These are phyloP conservation scores for Drosophila limbata DNA, from an alignment of 2,888 invertebrate genomes.

Conservation along the genomic window DNA sequence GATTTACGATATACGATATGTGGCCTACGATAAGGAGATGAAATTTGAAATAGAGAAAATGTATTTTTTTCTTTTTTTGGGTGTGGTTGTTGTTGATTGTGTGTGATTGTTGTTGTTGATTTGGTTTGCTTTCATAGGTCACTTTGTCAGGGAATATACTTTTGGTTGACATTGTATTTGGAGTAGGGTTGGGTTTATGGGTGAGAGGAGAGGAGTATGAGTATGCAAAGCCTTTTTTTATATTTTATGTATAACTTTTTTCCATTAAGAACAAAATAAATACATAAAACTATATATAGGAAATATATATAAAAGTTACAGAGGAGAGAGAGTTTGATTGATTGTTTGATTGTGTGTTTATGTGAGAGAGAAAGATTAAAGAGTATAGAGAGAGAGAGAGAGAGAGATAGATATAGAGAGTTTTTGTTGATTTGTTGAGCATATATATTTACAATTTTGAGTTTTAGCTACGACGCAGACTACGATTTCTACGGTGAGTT, in stretches of 20 bases:
- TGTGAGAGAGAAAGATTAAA: slow-evolving; percentile 37
- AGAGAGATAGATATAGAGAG: slow-evolving; percentile 43
- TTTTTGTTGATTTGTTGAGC: slow-evolving; percentile 33
- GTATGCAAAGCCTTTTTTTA: slow-evolving; percentile 79
- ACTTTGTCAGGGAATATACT: neutral
- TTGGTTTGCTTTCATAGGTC: slow-evolving; percentile 1
- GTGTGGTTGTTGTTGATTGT: slow-evolving; percentile 16
- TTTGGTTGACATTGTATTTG: slow-evolving; percentile 19
- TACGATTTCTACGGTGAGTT: slow-evolving; percentile 76
- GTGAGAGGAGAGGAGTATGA: slow-evolving; percentile 71
- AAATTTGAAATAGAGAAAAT: slow-evolving; percentile 26
- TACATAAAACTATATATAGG: slow-evolving; percentile 64
- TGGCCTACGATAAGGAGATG: slow-evolving; percentile 10
- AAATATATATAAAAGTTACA: slow-evolving; percentile 45
- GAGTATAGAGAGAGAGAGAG: slow-evolving; percentile 22
- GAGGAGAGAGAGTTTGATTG: slow-evolving; percentile 19
- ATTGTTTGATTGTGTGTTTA: slow-evolving; percentile 19
- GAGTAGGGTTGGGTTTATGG: slow-evolving; percentile 25
- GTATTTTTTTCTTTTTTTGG: slow-evolving; percentile 30
- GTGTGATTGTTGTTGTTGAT: slow-evolving; percentile 24
- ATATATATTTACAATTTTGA: slow-evolving; percentile 36
- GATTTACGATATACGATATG: slow-evolving; percentile 9
- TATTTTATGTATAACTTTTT: slow-evolving; percentile 74
- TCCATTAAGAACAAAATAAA: slow-evolving; percentile 70
- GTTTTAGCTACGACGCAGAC: slow-evolving; percentile 66